Evolutionary conservation across 37 sponge, comb jelly and placozoan genomes (phyloP), one percentile per base, ranked within the genome.

Genomic region (Petrosia ficiformis): DNA sequence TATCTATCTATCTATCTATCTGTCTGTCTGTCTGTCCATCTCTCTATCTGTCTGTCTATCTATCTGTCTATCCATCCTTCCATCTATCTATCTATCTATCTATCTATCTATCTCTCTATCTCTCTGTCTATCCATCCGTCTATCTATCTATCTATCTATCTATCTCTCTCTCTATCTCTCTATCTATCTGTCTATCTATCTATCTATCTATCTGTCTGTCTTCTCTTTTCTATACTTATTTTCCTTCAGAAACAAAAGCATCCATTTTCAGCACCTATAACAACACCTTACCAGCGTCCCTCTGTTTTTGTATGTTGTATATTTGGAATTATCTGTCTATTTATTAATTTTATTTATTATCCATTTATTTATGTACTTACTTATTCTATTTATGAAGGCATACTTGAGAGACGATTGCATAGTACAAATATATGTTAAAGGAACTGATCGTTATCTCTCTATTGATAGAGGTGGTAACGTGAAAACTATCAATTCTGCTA

Each of bases 241-340:
- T 32, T 29, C 29, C 61, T 57, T 34, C 72, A 85, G 80, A 85
- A 66, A 73, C 79, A 79, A 31, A 67, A 40, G 14, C 60, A 79
- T 67, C 11, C 71, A 42, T 58, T 58, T 57, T 74, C 74, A 3
- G 25, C 32, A 5, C 25, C 74, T 52, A 82, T 88, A 33, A 78
- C 58, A 56, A 88, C 83, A 52, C 76, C 84, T 42, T 77, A 81
- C 44, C 84, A 84, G 60, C 52, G 80, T 19, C 84, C 84, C 21
- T 88, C 89, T 11, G 64, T 88, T 0, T 37, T 76, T 42, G 84
- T 83, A 44, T 79, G 84, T 78, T n/a, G n/a, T n/a, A n/a, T n/a
- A n/a, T n/a, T n/a, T n/a, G n/a, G n/a, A n/a, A n/a, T n/a, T n/a
- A n/a, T n/a, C n/a, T n/a, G n/a, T n/a, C n/a, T n/a, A n/a, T n/a